These are phyloP conservation scores for Spheniscus humboldti DNA, from an alignment of 2,797 vertebrate species.

Conservation along the genomic window DNA sequence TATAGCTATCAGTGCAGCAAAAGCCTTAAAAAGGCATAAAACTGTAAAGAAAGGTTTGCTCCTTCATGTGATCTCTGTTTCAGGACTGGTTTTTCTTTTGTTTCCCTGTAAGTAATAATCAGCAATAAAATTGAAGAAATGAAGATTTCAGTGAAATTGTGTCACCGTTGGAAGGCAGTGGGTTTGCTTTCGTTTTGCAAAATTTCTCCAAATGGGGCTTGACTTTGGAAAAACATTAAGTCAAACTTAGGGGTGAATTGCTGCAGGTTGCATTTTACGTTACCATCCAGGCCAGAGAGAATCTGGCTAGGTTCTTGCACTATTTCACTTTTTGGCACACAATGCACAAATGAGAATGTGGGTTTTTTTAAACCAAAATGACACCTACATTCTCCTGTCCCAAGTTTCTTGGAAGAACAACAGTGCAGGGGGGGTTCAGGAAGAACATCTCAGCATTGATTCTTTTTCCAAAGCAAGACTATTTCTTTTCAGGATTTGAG, in stretches of 20 bases:
- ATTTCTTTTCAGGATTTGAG: neutral
- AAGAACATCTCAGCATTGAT: neutral
- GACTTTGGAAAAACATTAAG: neutral
- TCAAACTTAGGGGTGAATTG: neutral
- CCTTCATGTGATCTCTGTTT: neutral
- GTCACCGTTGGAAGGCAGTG: neutral
- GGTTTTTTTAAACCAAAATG: neutral
- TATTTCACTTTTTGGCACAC: neutral
- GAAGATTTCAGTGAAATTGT: neutral
- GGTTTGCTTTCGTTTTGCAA: neutral
- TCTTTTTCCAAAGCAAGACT: neutral
- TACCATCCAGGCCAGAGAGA: neutral
- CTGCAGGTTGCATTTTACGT: neutral
- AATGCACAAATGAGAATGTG: neutral
- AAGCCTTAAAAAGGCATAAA: neutral
- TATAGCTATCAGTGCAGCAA: neutral
- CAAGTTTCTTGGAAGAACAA: neutral
- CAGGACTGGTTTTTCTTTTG: neutral
- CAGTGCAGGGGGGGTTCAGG: neutral
- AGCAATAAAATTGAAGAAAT: neutral
- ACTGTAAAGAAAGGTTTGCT: neutral
- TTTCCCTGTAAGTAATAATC: neutral
- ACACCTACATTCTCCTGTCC: neutral
- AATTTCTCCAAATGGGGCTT: neutral
- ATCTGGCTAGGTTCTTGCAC: neutral